Evolutionary conservation across 2,888 invertebrate species (phyloP).

Genomic region (Drosophila meridiana): DNA sequence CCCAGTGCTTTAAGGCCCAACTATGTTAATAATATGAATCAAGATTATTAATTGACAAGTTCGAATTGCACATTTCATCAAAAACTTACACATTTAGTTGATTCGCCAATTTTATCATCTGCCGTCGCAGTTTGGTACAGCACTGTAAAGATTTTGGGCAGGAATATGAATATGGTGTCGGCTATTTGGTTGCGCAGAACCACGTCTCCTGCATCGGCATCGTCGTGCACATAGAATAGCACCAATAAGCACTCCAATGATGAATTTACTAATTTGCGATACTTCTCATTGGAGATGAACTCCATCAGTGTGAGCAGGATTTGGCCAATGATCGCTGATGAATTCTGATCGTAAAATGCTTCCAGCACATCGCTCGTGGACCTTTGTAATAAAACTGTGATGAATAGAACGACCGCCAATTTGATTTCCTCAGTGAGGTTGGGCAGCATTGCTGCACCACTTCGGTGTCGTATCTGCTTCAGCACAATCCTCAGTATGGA

Average conservation of each 20-base stretch:
- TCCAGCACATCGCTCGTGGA: slow-evolving; percentile 85
- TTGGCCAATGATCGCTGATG: slow-evolving; percentile 88
- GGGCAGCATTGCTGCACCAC: slow-evolving; percentile 55
- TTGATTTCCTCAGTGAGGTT: slow-evolving; percentile 84
- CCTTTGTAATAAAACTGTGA: slow-evolving; percentile 73
- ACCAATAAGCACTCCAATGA: slow-evolving; percentile 88
- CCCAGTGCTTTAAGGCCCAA: slow-evolving; percentile 79
- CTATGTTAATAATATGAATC: slow-evolving; percentile 50
- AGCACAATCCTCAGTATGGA: slow-evolving; percentile 80
- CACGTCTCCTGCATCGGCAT: slow-evolving; percentile 86
- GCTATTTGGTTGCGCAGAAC: slow-evolving; percentile 86
- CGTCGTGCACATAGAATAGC: slow-evolving; percentile 87
- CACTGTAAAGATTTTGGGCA: slow-evolving; percentile 87
- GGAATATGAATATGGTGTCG: slow-evolving; percentile 87
- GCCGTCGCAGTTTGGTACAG: slow-evolving; percentile 86
- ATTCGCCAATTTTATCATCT: slow-evolving; percentile 87
- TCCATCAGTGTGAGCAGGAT: slow-evolving; percentile 88
- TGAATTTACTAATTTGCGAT: slow-evolving; percentile 87
- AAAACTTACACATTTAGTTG: slow-evolving; percentile 86
- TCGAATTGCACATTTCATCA: not conserved
- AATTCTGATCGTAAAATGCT: slow-evolving; percentile 86
- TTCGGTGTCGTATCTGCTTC: slow-evolving; percentile 81
- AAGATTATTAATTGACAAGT: not conserved
- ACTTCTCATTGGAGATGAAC: slow-evolving; percentile 89
- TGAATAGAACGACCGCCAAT: slow-evolving; percentile 79